Percentiles rank a stretch among this genome's conserved stretches.
phyloP scores from a whole-genome alignment of 1,140 invertebrate species.

The Drosophila littoralis region DNA sequence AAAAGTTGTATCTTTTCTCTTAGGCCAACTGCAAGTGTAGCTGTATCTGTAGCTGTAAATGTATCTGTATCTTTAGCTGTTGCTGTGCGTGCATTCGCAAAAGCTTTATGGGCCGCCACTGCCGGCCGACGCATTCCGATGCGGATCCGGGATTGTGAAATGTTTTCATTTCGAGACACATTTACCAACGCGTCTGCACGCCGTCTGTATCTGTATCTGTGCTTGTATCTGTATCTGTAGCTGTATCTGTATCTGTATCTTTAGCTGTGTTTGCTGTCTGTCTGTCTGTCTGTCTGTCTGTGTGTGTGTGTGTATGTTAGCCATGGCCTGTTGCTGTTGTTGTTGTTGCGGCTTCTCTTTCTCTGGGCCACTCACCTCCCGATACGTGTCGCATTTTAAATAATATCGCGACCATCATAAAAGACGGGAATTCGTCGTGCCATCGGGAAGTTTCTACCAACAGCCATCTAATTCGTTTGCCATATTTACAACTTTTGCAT shows the following conservation, averaged over 20 bases:
- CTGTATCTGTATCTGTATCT: conserved; percentile 35
- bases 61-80: conserved; percentile 20
- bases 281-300: neutral
- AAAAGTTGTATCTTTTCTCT: conserved; percentile 2
- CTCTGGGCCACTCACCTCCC: conserved; percentile 64
- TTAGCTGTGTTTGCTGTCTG: conserved; percentile 15
- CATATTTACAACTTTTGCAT: conserved; percentile 32
- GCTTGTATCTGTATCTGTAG: neutral
- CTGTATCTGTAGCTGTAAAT: conserved; percentile 29
- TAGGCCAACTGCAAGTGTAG: conserved; percentile 13
- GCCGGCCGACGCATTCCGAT: conserved; percentile 70
- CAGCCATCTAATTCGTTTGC: conserved; percentile 40
- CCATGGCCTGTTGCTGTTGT: neutral
- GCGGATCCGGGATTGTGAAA: conserved; percentile 82
- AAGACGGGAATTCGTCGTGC: conserved; percentile 48
- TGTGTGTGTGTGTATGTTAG: conserved; percentile 11
- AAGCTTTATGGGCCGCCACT: conserved; percentile 62
- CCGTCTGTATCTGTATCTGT: conserved; percentile 55
- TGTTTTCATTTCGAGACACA: conserved; percentile 80
- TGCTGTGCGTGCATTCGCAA: conserved; percentile 44
- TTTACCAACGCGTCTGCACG: conserved; percentile 70
- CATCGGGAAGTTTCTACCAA: conserved; percentile 59
- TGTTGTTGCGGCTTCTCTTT: conserved; percentile 36
- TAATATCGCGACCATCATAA: conserved; percentile 59
- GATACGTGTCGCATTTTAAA: conserved; percentile 76